Percentiles rank a stretch among this genome's conserved stretches.
phyloP scores from a whole-genome alignment of 2,888 invertebrate genomes.

The Crocallis elinguaria region DNA sequence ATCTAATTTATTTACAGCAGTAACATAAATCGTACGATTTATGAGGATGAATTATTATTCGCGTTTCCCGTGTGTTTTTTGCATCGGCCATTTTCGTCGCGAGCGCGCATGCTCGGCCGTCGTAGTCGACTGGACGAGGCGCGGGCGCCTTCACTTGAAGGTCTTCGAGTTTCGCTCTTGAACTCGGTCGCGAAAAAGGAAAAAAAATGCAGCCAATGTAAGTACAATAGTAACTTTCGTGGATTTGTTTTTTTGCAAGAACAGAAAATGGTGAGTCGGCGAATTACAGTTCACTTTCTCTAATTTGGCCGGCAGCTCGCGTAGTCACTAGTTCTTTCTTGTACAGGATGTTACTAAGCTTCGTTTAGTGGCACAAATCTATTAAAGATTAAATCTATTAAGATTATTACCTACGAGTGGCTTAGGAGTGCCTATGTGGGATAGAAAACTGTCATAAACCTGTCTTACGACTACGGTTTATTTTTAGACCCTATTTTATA shows the following conservation, averaged over 20 bases:
- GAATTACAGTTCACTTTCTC: conserved; percentile 63
- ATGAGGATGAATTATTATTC: conserved; percentile 13
- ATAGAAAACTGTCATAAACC: too few relatives aligned
- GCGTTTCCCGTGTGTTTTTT: conserved; percentile 62
- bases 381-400: conserved; percentile 26
- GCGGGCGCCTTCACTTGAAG: conserved; percentile 7
- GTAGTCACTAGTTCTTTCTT: conserved; percentile 20
- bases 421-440: too few relatives aligned
- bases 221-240: conserved; percentile 35
- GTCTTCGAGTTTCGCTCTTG: conserved; percentile 28
- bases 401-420: too few relatives aligned
- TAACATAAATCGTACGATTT: conserved; percentile 5
- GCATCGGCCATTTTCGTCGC: conserved; percentile 54
- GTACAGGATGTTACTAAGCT: conserved; percentile 42
- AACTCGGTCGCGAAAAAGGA: conserved; percentile 45
- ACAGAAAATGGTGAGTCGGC: conserved; percentile 19
- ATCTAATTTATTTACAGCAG: conserved; percentile 18
- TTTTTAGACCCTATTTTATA: too few relatives aligned
- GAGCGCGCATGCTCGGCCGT: conserved; percentile 63
- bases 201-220: conserved; percentile 32
- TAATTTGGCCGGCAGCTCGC: conserved; percentile 55
- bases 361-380: conserved; percentile 46
- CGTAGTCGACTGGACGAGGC: conserved; percentile 48
- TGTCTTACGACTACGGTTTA: too few relatives aligned
- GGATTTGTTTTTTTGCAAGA: conserved; percentile 43